Evolutionary conservation across 2,888 invertebrate species (phyloP).

Genomic region (Coronaproctus castanopsis): DNA sequence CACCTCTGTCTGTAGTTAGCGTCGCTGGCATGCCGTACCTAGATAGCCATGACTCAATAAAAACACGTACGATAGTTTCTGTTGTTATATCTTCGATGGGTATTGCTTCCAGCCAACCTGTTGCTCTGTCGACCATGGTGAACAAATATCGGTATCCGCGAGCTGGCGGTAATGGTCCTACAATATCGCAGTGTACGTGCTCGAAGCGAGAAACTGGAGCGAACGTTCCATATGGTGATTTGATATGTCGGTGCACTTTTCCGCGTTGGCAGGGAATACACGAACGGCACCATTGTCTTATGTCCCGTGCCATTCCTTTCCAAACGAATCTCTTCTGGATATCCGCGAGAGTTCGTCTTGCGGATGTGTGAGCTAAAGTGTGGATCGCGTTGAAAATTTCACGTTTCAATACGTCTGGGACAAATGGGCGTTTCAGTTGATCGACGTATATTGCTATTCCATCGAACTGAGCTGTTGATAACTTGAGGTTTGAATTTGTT

Average conservation of each 20-base stretch:
- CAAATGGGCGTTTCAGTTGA: background rate
- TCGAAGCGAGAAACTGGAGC: slow-evolving; percentile 16
- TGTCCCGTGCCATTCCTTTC: slow-evolving; percentile 25
- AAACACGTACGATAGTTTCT: background rate
- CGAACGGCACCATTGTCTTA: slow-evolving; percentile 22
- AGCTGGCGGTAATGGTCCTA: slow-evolving; percentile 16
- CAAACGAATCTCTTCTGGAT: slow-evolving; percentile 17
- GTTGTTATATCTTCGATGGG: background rate
- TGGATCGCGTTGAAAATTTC: background rate
- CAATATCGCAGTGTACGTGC: slow-evolving; percentile 21
- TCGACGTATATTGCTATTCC: too few species aligned
- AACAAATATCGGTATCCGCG: background rate
- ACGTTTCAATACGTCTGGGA: background rate
- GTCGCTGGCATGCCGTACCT: slow-evolving; percentile 25
- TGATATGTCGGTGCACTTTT: slow-evolving; percentile 24
- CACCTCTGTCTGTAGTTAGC: slow-evolving; percentile 25
- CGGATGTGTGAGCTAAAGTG: background rate
- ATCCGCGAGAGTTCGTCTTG: background rate
- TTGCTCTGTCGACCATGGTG: slow-evolving; percentile 2
- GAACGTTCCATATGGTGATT: slow-evolving; percentile 20
- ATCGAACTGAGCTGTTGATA: too few species aligned
- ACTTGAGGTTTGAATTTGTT: too few species aligned
- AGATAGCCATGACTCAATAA: slow-evolving; percentile 25
- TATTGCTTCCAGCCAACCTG: slow-evolving; percentile 6
- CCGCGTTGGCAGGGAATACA: slow-evolving; percentile 24